Evolutionary conservation across 2,113 vertebrate species (phyloP).

Genomic region (Genyomyrus donnyi): DNA sequence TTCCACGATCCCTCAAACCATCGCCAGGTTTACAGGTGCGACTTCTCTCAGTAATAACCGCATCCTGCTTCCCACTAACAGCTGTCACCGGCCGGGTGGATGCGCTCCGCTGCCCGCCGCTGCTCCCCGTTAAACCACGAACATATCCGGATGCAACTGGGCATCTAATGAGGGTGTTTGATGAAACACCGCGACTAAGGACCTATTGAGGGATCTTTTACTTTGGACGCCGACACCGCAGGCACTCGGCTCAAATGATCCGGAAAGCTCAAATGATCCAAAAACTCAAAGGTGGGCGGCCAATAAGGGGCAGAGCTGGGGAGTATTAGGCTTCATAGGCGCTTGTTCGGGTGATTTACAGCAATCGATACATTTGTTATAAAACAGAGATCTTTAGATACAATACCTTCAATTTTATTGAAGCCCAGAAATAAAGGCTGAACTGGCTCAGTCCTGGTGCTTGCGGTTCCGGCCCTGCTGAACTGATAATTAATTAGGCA

Average conservation of each 20-base stretch:
- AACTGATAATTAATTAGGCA: not conserved
- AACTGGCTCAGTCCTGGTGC: not conserved
- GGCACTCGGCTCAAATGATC: not conserved
- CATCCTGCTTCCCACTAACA: not conserved
- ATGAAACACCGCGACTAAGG: not conserved
- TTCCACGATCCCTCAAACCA: not conserved
- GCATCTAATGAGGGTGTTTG: not conserved
- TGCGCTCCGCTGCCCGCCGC: not conserved
- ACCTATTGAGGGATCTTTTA: not conserved
- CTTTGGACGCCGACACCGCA: not conserved
- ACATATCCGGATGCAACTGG: not conserved
- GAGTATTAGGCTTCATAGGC: not conserved
- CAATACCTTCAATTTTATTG: not conserved
- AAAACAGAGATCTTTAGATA: not conserved
- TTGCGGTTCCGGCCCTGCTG: not conserved
- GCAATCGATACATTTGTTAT: not conserved
- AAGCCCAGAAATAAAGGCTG: not conserved
- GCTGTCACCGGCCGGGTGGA: slow-evolving; percentile 2
- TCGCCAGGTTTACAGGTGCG: not conserved
- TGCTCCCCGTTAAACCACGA: not conserved
- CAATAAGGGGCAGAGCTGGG: not conserved
- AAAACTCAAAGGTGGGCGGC: not conserved
- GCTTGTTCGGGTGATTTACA: not conserved
- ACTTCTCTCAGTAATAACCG: not conserved
- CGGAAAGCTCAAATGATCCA: not conserved